phyloP scores from a whole-genome alignment of 2,113 vertebrate species.

The Probosciger aterrimus region DNA sequence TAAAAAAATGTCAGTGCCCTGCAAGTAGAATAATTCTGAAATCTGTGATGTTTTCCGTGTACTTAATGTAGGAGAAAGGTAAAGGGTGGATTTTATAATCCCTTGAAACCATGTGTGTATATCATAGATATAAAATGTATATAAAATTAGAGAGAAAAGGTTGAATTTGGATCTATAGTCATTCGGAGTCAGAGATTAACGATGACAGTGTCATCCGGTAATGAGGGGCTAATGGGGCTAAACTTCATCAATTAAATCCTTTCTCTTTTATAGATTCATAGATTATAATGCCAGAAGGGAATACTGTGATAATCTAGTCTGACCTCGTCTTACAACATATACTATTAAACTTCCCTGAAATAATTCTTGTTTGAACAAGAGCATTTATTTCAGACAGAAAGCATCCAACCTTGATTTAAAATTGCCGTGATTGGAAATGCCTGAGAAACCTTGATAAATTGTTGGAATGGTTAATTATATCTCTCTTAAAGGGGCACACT shows the following conservation, averaged over 20 bases:
- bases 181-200: conserved; percentile 56
- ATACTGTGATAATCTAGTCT: conserved; percentile 48
- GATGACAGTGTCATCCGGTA: conserved; percentile 58
- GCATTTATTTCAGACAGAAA: conserved; percentile 53
- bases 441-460: conserved; percentile 26
- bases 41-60: neutral
- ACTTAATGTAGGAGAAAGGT: neutral
- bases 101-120: conserved; percentile 57
- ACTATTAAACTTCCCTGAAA: conserved; percentile 48
- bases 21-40: neutral
- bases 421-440: neutral
- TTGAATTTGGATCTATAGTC: conserved; percentile 60
- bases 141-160: conserved; percentile 57
- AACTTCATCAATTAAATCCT: conserved; percentile 69
- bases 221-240: conserved; percentile 70
- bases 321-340: conserved; percentile 40
- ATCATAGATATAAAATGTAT: conserved; percentile 52
- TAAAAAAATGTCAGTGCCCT: neutral
- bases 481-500: neutral
- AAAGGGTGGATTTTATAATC: conserved; percentile 56
- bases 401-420: conserved; percentile 42
- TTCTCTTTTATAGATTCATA: conserved; percentile 65
- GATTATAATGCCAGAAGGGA: conserved; percentile 58
- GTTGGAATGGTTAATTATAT: conserved; percentile 5
- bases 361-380: conserved; percentile 57